These are phyloP conservation scores for Nyctibius grandis DNA, from an alignment of 2,797 vertebrate genomes.

Conservation along the genomic window DNA sequence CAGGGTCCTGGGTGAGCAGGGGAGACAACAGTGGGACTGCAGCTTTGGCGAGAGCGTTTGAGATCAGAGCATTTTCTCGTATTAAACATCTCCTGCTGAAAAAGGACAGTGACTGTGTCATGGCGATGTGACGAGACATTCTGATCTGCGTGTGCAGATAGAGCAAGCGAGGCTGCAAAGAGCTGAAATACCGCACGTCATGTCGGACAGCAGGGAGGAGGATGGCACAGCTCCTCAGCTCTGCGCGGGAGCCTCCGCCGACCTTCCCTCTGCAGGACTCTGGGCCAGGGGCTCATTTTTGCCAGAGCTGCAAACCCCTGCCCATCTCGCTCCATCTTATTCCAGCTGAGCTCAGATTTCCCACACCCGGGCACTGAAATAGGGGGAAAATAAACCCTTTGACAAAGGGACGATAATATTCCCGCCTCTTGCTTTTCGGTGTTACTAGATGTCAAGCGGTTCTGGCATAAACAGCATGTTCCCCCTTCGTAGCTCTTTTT, in stretches of 20 bases:
- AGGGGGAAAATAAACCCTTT: neutral
- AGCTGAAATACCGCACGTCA: fast-evolving
- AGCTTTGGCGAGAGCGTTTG: neutral
- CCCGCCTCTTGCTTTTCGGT: neutral
- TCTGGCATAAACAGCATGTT: conserved; percentile 50
- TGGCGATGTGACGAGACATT: fast-evolving
- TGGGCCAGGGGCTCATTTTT: neutral
- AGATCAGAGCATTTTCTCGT: neutral
- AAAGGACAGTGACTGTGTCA: neutral
- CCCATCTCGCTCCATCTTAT: neutral
- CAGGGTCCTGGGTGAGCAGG: neutral
- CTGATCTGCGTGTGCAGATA: neutral
- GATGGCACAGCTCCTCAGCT: neutral
- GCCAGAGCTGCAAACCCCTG: neutral
- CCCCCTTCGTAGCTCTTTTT: neutral
- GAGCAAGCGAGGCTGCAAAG: neutral
- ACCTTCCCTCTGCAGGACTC: fast-evolving
- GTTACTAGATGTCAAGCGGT: neutral
- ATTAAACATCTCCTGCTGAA: neutral
- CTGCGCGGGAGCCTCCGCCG: fast-evolving
- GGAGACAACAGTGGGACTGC: neutral
- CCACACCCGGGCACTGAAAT: neutral
- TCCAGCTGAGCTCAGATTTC: neutral
- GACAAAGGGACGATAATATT: neutral
- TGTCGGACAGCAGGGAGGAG: neutral